phyloP scores from a whole-genome alignment of 2,113 vertebrate species.

The Alces alces region DNA sequence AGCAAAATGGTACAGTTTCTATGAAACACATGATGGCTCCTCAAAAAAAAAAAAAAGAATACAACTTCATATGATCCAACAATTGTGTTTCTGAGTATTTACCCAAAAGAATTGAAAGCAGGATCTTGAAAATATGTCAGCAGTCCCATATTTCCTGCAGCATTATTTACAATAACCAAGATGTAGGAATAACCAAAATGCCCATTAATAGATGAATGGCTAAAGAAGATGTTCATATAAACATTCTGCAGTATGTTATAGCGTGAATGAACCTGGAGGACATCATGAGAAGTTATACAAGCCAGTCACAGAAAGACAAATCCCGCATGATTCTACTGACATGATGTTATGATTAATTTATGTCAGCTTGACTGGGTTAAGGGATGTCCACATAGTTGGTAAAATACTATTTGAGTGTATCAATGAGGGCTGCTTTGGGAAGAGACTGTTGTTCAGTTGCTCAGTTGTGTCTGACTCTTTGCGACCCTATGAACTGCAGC shows the following conservation, averaged over 20 bases:
- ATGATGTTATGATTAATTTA: not conserved
- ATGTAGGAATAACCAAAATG: not conserved
- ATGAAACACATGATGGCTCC: not conserved
- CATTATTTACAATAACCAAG: not conserved
- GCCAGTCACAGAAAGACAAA: not conserved
- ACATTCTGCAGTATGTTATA: not conserved
- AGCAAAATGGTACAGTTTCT: not conserved
- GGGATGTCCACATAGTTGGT: not conserved
- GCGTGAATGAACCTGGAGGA: not conserved
- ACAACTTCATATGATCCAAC: not conserved
- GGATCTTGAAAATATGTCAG: not conserved
- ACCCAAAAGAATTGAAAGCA: not conserved
- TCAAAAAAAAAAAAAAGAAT: not conserved
- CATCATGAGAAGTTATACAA: not conserved
- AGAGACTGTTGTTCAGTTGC: not conserved
- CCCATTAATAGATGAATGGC: not conserved
- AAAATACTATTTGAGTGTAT: not conserved
- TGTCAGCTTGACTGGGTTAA: not conserved
- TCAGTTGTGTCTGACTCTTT: not conserved
- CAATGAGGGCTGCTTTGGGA: not conserved
- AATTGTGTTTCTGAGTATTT: not conserved
- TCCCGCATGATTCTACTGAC: not conserved
- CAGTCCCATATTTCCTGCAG: not conserved
- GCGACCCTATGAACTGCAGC: not conserved
- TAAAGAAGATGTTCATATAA: not conserved